phyloP scores from a whole-genome alignment of 2,797 vertebrate species.

The Periophthalmus magnuspinnatus region DNA sequence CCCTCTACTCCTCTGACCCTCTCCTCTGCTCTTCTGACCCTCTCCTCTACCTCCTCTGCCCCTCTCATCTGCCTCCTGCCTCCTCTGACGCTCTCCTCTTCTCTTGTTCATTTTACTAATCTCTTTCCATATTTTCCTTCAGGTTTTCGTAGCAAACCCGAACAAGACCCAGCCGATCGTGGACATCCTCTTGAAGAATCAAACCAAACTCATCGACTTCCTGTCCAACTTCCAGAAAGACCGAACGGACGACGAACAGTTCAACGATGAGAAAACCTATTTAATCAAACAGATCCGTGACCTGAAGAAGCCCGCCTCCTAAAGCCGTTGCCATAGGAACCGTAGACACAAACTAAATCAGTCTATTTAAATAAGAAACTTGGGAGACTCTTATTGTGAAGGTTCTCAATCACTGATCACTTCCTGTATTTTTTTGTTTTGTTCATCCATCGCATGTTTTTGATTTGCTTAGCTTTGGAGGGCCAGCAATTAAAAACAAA shows the following conservation, averaged over 20 bases:
- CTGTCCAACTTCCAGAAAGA: constrained; percentile 98
- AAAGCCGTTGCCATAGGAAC: constrained; percentile 75
- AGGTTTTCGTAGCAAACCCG: constrained; percentile 98
- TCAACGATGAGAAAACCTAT: constrained; percentile 98
- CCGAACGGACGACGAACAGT: constrained; percentile 95
- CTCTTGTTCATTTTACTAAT: not conserved
- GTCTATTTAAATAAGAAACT: constrained; percentile 68
- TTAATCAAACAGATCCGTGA: constrained; percentile 98
- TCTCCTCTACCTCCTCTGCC: too few species aligned
- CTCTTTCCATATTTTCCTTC: not conserved
- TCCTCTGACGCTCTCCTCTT: too few species aligned
- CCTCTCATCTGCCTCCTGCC: too few species aligned
- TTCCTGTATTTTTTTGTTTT: constrained; percentile 38
- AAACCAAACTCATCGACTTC: constrained; percentile 96
- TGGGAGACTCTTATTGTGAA: constrained; percentile 57
- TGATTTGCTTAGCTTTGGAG: constrained; percentile 51
- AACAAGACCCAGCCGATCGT: constrained; percentile 97
- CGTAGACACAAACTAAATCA: constrained; percentile 64
- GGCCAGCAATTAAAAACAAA: constrained; percentile 52
- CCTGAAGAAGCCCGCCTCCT: constrained; percentile 93
- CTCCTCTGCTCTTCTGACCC: too few species aligned
- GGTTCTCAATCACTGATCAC: constrained; percentile 67
- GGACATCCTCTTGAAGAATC: constrained; percentile 97
- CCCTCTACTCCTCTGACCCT: too few species aligned
- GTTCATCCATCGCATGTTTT: constrained; percentile 57